Conservation (phyloP, 2,888 invertebrate genomes). For the Drosophila histrio region DNA sequence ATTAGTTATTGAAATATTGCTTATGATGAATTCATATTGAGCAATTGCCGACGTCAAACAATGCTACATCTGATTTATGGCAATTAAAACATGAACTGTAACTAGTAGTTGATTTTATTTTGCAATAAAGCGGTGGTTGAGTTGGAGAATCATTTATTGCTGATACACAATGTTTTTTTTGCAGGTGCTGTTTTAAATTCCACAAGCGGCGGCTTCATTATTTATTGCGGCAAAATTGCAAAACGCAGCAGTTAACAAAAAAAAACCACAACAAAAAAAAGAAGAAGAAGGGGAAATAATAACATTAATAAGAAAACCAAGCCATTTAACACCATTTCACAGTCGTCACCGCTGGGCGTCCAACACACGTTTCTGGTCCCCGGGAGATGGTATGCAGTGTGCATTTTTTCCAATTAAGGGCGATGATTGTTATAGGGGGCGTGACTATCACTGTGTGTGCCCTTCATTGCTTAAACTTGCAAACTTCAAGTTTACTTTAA, state of each 20-base stretch:
- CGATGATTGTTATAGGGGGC: background rate
- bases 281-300: conserved; percentile 2
- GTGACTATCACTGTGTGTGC: background rate
- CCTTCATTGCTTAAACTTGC: background rate
- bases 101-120: background rate
- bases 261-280: conserved; percentile 25
- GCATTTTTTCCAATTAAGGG: background rate
- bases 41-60: background rate
- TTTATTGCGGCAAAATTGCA: conserved; percentile 66
- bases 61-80: conserved; percentile 5
- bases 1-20: conserved; percentile 1
- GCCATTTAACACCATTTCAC: conserved; percentile 22
- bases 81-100: conserved; percentile 4
- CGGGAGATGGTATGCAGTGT: conserved; percentile 1
- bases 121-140: conserved; percentile 11
- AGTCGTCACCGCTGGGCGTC: conserved; percentile 20
- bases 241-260: conserved; percentile 51
- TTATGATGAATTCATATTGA: background rate
- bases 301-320: conserved; percentile 22
- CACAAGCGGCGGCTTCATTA: conserved; percentile 64
- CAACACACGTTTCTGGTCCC: background rate
- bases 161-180: background rate
- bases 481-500: background rate
- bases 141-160: background rate
- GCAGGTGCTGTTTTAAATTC: conserved; percentile 36